Percentiles rank a stretch among this genome's conserved stretches.
Conservation (phyloP, 2,797 vertebrate species). For the Sciurus vulgaris region DNA sequence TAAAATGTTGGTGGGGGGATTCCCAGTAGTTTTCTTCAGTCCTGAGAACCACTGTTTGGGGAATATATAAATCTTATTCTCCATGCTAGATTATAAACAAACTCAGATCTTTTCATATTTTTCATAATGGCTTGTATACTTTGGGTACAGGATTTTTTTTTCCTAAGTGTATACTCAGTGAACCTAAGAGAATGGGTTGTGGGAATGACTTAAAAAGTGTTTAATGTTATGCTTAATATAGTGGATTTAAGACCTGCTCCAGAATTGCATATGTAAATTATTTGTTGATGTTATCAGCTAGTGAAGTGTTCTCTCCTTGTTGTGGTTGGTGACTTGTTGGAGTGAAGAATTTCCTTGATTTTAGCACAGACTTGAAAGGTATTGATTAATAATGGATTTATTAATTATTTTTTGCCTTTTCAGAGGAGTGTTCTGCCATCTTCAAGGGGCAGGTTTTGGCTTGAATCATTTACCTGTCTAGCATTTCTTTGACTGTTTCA, state of each 20-base stretch:
- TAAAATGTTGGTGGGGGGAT: background rate
- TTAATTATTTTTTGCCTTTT: too few relatives aligned
- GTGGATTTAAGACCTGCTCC: slow-evolving; percentile 51
- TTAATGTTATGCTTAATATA: background rate
- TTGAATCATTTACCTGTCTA: slow-evolving; percentile 15
- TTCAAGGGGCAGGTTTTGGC: slow-evolving; percentile 51
- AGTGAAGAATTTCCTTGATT: slow-evolving; percentile 53
- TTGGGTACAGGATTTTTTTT: background rate
- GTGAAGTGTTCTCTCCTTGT: slow-evolving; percentile 11
- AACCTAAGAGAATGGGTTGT: slow-evolving; percentile 56
- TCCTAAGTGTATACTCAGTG: background rate
- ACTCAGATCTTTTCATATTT: slow-evolving; percentile 9
- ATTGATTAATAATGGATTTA: slow-evolving; percentile 45
- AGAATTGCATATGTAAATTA: slow-evolving; percentile 51
- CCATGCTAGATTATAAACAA: slow-evolving; percentile 28
- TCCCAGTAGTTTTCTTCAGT: slow-evolving; percentile 6
- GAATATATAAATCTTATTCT: slow-evolving; percentile 42
- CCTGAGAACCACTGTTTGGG: background rate
- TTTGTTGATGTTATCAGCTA: slow-evolving; percentile 5
- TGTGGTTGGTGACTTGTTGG: slow-evolving; percentile 12
- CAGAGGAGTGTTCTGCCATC: background rate
- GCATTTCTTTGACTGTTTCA: slow-evolving; percentile 45
- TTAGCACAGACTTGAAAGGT: background rate
- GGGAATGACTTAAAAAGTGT: slow-evolving; percentile 9
- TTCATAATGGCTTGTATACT: slow-evolving; percentile 7